Conservation (phyloP, 1,140 invertebrate genomes). For the Samia ricini region DNA sequence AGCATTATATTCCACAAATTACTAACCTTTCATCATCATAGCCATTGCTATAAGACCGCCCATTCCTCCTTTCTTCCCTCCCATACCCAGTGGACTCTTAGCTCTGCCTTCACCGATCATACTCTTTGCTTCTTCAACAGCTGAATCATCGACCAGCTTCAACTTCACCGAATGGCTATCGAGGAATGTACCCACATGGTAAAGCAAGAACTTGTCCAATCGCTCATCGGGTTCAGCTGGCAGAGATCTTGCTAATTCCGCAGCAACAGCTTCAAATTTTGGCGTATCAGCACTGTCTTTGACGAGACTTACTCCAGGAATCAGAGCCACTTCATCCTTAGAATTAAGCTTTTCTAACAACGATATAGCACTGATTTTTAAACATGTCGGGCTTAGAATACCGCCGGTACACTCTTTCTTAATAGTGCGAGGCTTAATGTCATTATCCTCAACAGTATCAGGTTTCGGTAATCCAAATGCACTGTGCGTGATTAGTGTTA, state of each 20-base stretch:
- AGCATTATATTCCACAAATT: too few species aligned
- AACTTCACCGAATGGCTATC: conserved; percentile 83
- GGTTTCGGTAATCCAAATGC: conserved; percentile 29
- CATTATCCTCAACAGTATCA: conserved; percentile 13
- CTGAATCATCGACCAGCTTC: conserved; percentile 81
- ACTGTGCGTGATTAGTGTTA: conserved; percentile 18
- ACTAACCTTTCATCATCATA: conserved; percentile 80
- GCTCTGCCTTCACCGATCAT: conserved; percentile 58
- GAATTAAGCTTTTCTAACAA: conserved; percentile 83
- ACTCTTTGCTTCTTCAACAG: conserved; percentile 63
- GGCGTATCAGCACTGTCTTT: conserved; percentile 78
- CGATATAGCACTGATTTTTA: conserved; percentile 85
- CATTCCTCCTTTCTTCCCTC: conserved; percentile 77
- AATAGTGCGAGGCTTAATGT: conserved; percentile 15
- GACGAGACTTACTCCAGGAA: conserved; percentile 84
- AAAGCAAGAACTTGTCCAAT: conserved; percentile 83
- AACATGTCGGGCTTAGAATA: conserved; percentile 83
- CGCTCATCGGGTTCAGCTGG: conserved; percentile 83
- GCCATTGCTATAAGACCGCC: conserved; percentile 77
- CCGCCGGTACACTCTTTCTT: conserved; percentile 80
- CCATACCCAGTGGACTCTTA: conserved; percentile 48
- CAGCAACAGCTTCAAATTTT: conserved; percentile 79
- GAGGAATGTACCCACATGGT: conserved; percentile 82
- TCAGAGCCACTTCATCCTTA: conserved; percentile 78
- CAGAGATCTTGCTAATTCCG: conserved; percentile 82